Base-by-base conservation (phyloP, 2,797 vertebrate species). In the Gallirallus australis region DNA sequence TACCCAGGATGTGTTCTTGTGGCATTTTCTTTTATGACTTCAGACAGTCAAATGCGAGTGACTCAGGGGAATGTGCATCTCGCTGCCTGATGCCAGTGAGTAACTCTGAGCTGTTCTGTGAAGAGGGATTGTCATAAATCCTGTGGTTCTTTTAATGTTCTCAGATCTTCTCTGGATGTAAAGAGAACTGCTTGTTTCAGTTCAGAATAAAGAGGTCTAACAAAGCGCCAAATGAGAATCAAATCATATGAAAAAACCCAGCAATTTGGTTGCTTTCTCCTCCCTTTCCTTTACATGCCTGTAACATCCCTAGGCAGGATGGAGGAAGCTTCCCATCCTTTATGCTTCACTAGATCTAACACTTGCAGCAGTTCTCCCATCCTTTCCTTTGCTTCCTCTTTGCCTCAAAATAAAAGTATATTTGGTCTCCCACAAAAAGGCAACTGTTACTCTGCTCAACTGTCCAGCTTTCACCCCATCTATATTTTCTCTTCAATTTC, bases 1-100 rank as follows among this genome's bases (percentile, higher is more conserved):
- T 57, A 76, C 12, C 52, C 42, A 82, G 52, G 80, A 93, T 79
- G 39, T 89, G 63, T 47, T 93, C 52, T 56, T 60, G 63, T 48
- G 21, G 66, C 77, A 85, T 91, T 82, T 90, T 88, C 80, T 91
- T 95, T 94, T 77, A 86, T 91, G 87, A 91, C 52, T 90, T 95
- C 77, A 95, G 65, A 63, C 50, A 90, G 47, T 66, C 70, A 86
- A 90, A 90, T 64, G 68, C 4, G 5, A 89, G 24, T 76, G 53
- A 95, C 86, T 82, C 56, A 93, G 54, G 20, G 64, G 68, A 92
- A 77, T 54, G 18, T 7, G 31, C 16, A 52, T 88, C 63, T 91
- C 82, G 52, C 30, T 48, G 80, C 42, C 54, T 90, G 48, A 63
- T 75, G 77, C 3, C 7, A 88, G 28, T 95, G 93, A 96, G 71